Evolutionary conservation across 2,888 invertebrate genomes (phyloP).

Genomic region (Drosophila pseudotalamancana): DNA sequence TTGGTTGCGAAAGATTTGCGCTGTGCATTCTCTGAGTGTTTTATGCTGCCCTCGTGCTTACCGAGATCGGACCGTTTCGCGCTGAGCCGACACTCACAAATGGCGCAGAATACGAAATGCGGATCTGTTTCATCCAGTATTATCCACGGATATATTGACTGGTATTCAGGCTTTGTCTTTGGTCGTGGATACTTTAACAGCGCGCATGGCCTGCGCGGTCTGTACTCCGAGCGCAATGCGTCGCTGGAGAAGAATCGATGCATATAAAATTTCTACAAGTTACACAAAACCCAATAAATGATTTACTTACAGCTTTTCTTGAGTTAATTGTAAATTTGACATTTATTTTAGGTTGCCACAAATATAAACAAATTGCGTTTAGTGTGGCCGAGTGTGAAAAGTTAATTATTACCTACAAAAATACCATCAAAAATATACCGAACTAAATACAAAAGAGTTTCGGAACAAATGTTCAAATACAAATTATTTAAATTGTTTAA

Average conservation of each 20-base stretch:
- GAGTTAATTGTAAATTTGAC: constrained; percentile 71
- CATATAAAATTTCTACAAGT: neutral
- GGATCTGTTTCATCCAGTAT: constrained; percentile 75
- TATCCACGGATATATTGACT: constrained; percentile 70
- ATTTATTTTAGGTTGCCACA: constrained; percentile 50
- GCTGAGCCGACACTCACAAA: constrained; percentile 72
- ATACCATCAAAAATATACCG: constrained; percentile 2
- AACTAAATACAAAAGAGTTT: neutral
- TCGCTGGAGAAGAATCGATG: constrained; percentile 36
- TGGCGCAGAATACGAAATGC: constrained; percentile 72
- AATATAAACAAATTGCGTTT: constrained; percentile 69
- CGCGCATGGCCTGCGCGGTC: constrained; percentile 67
- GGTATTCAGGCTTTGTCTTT: constrained; percentile 75
- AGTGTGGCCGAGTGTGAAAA: constrained; percentile 22
- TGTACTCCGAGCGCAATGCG: constrained; percentile 73
- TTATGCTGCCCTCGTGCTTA: constrained; percentile 76
- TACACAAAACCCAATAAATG: neutral
- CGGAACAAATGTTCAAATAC: too few relatives aligned
- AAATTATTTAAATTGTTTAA: too few relatives aligned
- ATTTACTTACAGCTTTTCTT: constrained; percentile 72
- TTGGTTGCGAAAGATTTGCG: constrained; percentile 56
- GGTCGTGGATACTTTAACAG: constrained; percentile 72
- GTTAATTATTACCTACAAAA: neutral
- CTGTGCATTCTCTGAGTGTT: constrained; percentile 72
- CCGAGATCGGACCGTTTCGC: constrained; percentile 78